Conservation (phyloP, 2,888 invertebrate genomes). For the Autographa gamma region DNA sequence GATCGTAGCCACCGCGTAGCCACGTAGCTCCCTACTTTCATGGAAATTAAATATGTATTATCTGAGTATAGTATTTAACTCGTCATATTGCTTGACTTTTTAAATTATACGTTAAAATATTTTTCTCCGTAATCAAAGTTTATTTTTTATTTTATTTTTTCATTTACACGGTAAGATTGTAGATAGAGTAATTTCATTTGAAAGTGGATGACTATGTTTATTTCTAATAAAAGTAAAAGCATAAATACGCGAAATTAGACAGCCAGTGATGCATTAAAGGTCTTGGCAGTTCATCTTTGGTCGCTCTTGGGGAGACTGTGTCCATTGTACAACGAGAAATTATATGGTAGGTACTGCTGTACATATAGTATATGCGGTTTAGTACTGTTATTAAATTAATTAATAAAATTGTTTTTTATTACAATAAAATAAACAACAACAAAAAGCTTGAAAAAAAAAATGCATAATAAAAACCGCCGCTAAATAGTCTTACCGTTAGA, state of each 20-base stretch:
- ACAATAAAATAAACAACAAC: no score
- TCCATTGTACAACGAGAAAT: slow-evolving; percentile 48
- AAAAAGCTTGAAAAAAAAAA: no score
- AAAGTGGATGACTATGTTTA: slow-evolving; percentile 1
- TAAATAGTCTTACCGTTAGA: no score
- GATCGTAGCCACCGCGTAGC: background rate
- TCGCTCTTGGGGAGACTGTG: slow-evolving; percentile 60
- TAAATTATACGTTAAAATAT: background rate
- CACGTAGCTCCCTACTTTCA: background rate
- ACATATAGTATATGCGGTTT: no score
- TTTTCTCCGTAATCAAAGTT: background rate
- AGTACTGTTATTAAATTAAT: no score
- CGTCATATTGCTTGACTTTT: background rate
- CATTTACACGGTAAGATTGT: background rate
- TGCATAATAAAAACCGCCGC: no score
- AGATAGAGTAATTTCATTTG: background rate
- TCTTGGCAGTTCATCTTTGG: slow-evolving; percentile 66
- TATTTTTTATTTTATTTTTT: background rate
- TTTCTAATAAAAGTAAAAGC: slow-evolving; percentile 53
- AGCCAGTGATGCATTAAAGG: slow-evolving; percentile 66
- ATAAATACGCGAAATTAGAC: slow-evolving; percentile 66
- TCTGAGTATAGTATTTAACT: background rate
- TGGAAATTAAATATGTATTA: background rate
- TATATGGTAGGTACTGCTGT: background rate
- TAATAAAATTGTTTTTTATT: no score